phyloP scores from a whole-genome alignment of 2,888 invertebrate genomes.

The Linnaemya vulpina region DNA sequence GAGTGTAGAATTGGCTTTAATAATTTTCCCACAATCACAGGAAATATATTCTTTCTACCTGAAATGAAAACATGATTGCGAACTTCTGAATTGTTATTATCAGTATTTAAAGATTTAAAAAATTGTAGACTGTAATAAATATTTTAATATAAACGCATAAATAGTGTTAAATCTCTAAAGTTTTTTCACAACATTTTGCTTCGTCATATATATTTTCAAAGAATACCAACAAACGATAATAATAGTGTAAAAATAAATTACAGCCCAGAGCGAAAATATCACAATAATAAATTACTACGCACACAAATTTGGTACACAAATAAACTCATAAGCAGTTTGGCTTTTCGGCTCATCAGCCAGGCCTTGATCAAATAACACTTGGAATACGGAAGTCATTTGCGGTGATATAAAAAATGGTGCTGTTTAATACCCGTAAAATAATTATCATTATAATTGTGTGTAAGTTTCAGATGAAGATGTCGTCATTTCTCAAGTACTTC shows the following conservation, averaged over 20 bases:
- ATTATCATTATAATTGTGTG: background rate
- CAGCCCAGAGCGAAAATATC: slow-evolving; percentile 43
- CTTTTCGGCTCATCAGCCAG: background rate
- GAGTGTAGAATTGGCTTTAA: too few relatives aligned
- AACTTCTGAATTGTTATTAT: too few relatives aligned
- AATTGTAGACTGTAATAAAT: too few relatives aligned
- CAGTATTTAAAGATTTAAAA: too few relatives aligned
- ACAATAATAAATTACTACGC: slow-evolving; percentile 17
- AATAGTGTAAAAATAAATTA: slow-evolving; percentile 46
- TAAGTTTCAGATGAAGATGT: background rate
- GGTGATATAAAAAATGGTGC: background rate
- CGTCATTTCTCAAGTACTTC: background rate
- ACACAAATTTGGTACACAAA: background rate
- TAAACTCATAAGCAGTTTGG: background rate
- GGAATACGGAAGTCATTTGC: slow-evolving; percentile 14
- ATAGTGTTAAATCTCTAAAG: too few relatives aligned
- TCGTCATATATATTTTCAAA: background rate
- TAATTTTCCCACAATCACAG: too few relatives aligned
- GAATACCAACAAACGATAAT: background rate
- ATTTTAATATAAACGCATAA: too few relatives aligned
- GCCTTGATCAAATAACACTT: background rate
- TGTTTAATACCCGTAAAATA: background rate
- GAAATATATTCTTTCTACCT: too few relatives aligned
- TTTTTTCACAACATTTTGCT: too few relatives aligned
- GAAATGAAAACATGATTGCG: too few relatives aligned